Evolutionary conservation across 35 echinoderm and acorn worm genomes (phyloP).

Genomic region (Lytechinus pictus): DNA sequence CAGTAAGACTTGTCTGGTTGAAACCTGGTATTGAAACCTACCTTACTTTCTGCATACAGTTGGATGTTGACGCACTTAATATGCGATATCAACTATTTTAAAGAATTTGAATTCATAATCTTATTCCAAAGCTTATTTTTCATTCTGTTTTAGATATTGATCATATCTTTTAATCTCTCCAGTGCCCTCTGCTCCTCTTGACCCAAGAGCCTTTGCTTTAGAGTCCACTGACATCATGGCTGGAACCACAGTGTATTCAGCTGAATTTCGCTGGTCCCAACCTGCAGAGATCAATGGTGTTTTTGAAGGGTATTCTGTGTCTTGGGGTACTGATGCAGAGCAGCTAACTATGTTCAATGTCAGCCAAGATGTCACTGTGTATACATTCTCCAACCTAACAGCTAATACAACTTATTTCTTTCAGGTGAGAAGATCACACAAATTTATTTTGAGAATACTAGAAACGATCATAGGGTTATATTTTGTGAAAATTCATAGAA

Average conservation of each 20-base stretch:
- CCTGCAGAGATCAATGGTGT: slow-evolving; percentile 73
- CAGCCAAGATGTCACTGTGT: neutral
- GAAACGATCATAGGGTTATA: too few species aligned
- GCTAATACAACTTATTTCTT: slow-evolving; percentile 68
- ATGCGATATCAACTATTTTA: too few species aligned
- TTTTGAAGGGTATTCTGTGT: slow-evolving; percentile 73
- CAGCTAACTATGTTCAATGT: neutral
- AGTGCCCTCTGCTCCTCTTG: slow-evolving; percentile 81
- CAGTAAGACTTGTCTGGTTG: too few species aligned
- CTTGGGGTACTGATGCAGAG: slow-evolving; percentile 57
- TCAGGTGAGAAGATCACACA: slow-evolving; percentile 52
- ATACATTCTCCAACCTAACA: slow-evolving; percentile 27
- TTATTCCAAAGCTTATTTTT: too few species aligned
- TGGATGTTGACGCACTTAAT: too few species aligned
- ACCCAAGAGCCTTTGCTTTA: slow-evolving; percentile 63
- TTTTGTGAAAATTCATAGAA: too few species aligned
- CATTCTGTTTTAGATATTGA: too few species aligned
- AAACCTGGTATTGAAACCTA: too few species aligned
- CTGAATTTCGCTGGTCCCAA: slow-evolving; percentile 72
- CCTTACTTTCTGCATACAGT: too few species aligned
- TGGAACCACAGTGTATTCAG: slow-evolving; percentile 51
- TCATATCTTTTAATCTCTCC: neutral
- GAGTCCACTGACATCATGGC: slow-evolving; percentile 65
- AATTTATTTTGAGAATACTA: neutral
- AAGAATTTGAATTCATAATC: too few species aligned